phyloP scores from a whole-genome alignment of 2,113 vertebrate genomes.

The Hippocampus barbouri region DNA sequence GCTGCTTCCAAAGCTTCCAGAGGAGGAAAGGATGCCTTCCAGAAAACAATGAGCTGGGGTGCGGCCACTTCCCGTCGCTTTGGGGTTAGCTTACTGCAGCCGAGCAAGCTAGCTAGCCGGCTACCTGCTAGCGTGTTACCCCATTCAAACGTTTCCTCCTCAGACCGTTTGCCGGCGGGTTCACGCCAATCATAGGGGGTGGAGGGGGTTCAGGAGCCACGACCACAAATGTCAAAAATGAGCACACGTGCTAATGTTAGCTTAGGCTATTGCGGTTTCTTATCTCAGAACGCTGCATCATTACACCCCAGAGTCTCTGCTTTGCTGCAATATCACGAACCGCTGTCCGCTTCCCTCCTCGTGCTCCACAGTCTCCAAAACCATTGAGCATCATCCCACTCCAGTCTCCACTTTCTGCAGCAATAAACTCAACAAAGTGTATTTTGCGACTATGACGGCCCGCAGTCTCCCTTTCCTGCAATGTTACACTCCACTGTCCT shows the following conservation, averaged over 20 bases:
- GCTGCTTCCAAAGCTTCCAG: too few relatives aligned
- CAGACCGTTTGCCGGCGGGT: neutral
- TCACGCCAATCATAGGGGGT: neutral
- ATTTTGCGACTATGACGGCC: too few relatives aligned
- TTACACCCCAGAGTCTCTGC: too few relatives aligned
- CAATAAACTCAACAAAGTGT: too few relatives aligned
- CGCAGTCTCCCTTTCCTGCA: too few relatives aligned
- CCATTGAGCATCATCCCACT: too few relatives aligned
- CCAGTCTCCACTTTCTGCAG: too few relatives aligned
- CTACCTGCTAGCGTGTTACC: neutral
- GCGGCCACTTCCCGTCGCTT: conserved; percentile 45
- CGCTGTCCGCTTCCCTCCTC: too few relatives aligned
- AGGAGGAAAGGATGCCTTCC: conserved; percentile 15
- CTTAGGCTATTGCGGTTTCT: neutral
- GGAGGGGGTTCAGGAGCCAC: too few relatives aligned
- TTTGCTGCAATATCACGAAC: too few relatives aligned
- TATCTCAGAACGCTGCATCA: neutral
- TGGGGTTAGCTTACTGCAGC: neutral
- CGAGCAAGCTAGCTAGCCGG: neutral
- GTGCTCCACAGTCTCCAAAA: too few relatives aligned
- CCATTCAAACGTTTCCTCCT: neutral
- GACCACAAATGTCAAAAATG: neutral
- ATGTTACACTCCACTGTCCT: too few relatives aligned
- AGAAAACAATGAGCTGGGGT: conserved; percentile 57
- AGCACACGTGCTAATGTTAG: neutral